Conservation (phyloP, 2,888 invertebrate genomes). For the Cryptocheilus praepositus region DNA sequence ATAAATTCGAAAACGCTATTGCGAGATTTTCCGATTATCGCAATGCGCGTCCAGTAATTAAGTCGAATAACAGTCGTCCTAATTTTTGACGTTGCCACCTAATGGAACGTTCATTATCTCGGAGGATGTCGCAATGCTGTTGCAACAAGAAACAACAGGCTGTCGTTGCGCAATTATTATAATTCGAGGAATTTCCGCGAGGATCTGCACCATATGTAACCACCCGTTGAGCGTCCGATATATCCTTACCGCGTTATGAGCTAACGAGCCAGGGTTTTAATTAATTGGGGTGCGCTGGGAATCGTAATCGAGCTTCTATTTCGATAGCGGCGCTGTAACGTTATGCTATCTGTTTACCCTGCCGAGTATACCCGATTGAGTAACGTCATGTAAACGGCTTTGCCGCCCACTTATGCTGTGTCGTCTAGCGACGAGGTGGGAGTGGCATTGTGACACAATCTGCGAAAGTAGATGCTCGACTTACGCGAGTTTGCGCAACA, state of each 20-base stretch:
- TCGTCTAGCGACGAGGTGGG: constrained; percentile 22
- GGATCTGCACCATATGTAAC: constrained; percentile 3
- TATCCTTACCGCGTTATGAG: neutral
- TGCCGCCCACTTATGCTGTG: constrained; percentile 36
- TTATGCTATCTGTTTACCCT: constrained; percentile 34
- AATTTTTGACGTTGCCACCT: no score
- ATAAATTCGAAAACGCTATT: no score
- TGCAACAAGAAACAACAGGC: neutral
- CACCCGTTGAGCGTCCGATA: neutral
- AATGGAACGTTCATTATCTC: no score
- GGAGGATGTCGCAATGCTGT: neutral
- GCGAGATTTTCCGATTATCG: no score
- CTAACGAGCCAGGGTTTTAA: constrained; percentile 36
- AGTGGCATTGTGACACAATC: constrained; percentile 42
- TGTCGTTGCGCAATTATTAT: constrained; percentile 15
- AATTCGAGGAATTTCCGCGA: constrained; percentile 7
- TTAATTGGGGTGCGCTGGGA: constrained; percentile 33
- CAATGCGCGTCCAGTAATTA: no score
- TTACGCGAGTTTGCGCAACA: constrained; percentile 36
- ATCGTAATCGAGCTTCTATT: constrained; percentile 43
- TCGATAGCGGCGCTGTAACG: constrained; percentile 36
- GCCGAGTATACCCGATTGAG: constrained; percentile 31
- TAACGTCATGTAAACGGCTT: constrained; percentile 33
- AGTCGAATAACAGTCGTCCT: no score
- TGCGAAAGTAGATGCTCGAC: constrained; percentile 51